A percentile compares a stretch with the other conserved stretches of the same genome.
These are phyloP conservation scores for Helicolenus hilgendorfi DNA, from an alignment of 2,797 vertebrate species.

Conservation along the genomic window DNA sequence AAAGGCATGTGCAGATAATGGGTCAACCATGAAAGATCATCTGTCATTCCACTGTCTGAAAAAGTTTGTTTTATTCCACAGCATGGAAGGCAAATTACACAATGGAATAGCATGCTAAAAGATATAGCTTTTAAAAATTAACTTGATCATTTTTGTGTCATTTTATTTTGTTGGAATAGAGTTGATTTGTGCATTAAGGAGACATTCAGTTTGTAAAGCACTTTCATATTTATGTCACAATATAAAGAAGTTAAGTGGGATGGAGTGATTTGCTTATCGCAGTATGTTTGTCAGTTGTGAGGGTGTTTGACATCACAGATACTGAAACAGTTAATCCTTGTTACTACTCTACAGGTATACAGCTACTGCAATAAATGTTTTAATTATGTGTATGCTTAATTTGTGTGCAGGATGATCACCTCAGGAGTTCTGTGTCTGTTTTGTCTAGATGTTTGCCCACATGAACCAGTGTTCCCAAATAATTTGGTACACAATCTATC, in stretches of 20 bases:
- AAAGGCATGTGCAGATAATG: slow-evolving; percentile 82
- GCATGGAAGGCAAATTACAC: slow-evolving; percentile 96
- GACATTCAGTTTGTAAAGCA: slow-evolving; percentile 95
- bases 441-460: slow-evolving; percentile 12
- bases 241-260: slow-evolving; percentile 91
- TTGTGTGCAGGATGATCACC: slow-evolving; percentile 69
- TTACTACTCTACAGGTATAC: slow-evolving; percentile 99
- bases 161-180: slow-evolving; percentile 87
- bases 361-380: slow-evolving; percentile 99
- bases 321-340: slow-evolving; percentile 99
- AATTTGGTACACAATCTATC: background rate
- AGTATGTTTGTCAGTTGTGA: slow-evolving; percentile 98
- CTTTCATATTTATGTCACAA: slow-evolving; percentile 93
- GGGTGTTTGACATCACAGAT: slow-evolving; percentile 98
- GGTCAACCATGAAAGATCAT: slow-evolving; percentile 63
- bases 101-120: slow-evolving; percentile 96
- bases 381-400: slow-evolving; percentile 91
- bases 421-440: slow-evolving; percentile 41
- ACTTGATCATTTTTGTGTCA: slow-evolving; percentile 92
- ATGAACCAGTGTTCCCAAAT: background rate
- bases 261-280: slow-evolving; percentile 97
- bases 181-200: slow-evolving; percentile 93
- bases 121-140: slow-evolving; percentile 90
- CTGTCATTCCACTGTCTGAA: slow-evolving; percentile 77
- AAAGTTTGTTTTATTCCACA: slow-evolving; percentile 88